Conservation (phyloP, 2,888 invertebrate species). For the Cheilosia vulpina region DNA sequence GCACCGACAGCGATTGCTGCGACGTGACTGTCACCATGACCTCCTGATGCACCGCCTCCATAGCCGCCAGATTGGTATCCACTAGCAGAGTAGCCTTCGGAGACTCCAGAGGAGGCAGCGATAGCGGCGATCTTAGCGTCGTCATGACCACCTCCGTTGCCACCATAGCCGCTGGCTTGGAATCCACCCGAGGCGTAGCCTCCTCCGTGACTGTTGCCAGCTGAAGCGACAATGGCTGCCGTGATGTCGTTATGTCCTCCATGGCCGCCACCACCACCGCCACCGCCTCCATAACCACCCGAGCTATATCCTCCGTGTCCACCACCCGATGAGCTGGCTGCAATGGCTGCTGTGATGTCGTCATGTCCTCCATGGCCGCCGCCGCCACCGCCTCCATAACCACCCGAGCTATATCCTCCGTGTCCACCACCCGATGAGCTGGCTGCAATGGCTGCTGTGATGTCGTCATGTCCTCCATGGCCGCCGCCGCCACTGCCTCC, state of each 20-base stretch:
- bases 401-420: neutral
- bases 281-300: constrained; percentile 36
- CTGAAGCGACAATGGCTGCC: constrained; percentile 45
- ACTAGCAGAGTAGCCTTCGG: constrained; percentile 37
- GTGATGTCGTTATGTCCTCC: constrained; percentile 50
- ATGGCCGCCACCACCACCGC: constrained; percentile 38
- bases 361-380: constrained; percentile 58
- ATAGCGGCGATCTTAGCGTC: constrained; percentile 53
- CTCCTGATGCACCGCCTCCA: constrained; percentile 16
- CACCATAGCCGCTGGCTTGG: constrained; percentile 38
- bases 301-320: constrained; percentile 13
- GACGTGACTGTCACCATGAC: constrained; percentile 3
- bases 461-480: constrained; percentile 53
- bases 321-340: constrained; percentile 36
- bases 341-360: constrained; percentile 65
- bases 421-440: constrained; percentile 35
- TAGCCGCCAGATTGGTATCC: constrained; percentile 18
- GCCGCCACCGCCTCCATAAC: constrained; percentile 1
- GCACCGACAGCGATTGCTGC: neutral
- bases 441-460: constrained; percentile 58
- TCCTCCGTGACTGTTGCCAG: constrained; percentile 16
- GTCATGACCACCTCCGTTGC: constrained; percentile 42
- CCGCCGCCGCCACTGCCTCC: constrained; percentile 15
- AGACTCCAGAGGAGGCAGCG: constrained; percentile 40
- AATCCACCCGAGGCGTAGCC: constrained; percentile 53